Percentiles rank a stretch among this genome's conserved stretches.
Evolutionary conservation across 2,888 invertebrate species (phyloP).

Genomic region (Trachelus iudaicus): DNA sequence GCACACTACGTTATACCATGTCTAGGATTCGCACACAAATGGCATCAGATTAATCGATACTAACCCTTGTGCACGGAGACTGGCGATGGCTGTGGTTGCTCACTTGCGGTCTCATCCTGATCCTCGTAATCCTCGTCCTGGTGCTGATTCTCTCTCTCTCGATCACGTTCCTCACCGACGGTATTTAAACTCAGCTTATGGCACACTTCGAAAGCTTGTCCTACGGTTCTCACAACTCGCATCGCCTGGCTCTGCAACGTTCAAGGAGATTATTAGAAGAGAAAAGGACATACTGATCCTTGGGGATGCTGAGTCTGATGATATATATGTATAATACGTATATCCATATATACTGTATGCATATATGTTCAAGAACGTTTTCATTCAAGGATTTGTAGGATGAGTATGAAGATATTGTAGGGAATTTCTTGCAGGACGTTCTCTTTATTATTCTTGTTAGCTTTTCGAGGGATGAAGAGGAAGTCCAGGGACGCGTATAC

Average conservation of each 20-base stretch:
- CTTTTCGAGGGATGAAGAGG: too few relatives aligned
- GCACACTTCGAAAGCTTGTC: slow-evolving; percentile 99
- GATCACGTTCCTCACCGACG: slow-evolving; percentile 58
- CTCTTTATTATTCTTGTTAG: too few relatives aligned
- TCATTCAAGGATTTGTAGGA: too few relatives aligned
- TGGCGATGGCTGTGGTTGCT: slow-evolving; percentile 56
- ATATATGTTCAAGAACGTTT: too few relatives aligned
- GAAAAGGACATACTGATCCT: background rate
- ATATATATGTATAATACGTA: too few relatives aligned
- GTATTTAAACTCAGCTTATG: slow-evolving; percentile 87
- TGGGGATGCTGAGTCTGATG: background rate
- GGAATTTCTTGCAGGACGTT: too few relatives aligned
- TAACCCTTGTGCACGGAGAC: slow-evolving; percentile 59
- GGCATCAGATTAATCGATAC: slow-evolving; percentile 4
- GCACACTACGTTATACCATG: background rate
- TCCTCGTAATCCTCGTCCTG: slow-evolving; percentile 65
- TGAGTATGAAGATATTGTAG: too few relatives aligned
- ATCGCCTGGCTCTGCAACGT: slow-evolving; percentile 92
- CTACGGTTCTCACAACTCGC: slow-evolving; percentile 97
- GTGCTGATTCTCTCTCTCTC: slow-evolving; percentile 52
- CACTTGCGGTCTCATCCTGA: slow-evolving; percentile 67
- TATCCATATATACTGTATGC: too few relatives aligned
- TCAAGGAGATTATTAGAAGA: background rate
- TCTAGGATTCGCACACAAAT: background rate
- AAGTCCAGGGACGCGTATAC: too few relatives aligned